Base-by-base conservation (phyloP, 1,140 invertebrate genomes). In the Archivesica marissinica region DNA sequence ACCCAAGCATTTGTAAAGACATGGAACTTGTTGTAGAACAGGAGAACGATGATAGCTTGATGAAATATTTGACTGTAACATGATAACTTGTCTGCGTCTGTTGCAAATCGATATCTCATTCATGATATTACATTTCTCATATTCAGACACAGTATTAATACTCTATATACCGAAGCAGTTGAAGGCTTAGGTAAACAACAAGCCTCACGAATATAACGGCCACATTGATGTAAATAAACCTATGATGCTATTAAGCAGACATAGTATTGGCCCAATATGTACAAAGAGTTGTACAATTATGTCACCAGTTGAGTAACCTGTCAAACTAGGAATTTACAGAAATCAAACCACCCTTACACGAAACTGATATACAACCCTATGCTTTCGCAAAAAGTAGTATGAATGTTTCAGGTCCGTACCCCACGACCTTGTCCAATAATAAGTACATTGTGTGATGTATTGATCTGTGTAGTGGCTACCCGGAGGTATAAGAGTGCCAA, bases 201-300 rank as follows among this genome's bases (percentile, higher is more conserved):
- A 88, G 30, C 87, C 86, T 54, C 85, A 89, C 47, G 79, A 86
- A 20, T 30, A 52, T 6, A 41, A 52, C 13, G 86, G 83, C 0
- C 86, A 86, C 41, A 28, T 82, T 20, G 87, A 84, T 28, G 75
- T 83, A 28, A 47, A 84, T 41, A 86, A 52, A 74, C 39, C 13
- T 86, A 50, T 59, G 44, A 84, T 20, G 15, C 61, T 0, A 54
- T 54, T 4, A 54, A 54, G 23, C 50, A 54, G n/a, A 87, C 78
- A 25, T 86, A 87, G 52, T 87, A 72, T n/a, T 87, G 79, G 83
- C 79, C 84, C 13, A 70, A 86, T 44, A 23, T 86, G 17, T 87
- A 61, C 47, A 84, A 87, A 39, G 15, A 78, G 17, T 33, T 87
- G 1, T 44, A 68, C 50, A 20, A 30, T 23, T 85, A 76, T 33